Evolutionary conservation across 2,113 vertebrate species (phyloP).

Genomic region (Ailurus styani): DNA sequence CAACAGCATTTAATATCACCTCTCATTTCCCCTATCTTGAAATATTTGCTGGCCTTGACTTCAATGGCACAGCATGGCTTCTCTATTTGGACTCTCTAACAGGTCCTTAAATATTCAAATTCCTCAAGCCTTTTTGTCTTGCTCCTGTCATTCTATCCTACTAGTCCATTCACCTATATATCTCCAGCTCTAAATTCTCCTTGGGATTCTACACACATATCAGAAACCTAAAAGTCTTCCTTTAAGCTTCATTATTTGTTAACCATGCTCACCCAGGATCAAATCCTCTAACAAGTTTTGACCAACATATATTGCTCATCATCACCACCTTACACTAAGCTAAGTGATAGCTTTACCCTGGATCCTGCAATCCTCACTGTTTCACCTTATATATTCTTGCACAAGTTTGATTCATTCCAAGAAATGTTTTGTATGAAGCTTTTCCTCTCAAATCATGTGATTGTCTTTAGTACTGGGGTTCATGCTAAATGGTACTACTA

Average conservation of each 20-base stretch:
- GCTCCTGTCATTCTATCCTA: neutral
- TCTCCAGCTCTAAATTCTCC: neutral
- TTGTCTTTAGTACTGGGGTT: neutral
- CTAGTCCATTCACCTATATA: neutral
- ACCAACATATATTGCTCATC: neutral
- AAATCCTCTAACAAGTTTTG: neutral
- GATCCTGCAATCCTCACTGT: neutral
- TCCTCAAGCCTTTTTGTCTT: neutral
- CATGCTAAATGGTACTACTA: neutral
- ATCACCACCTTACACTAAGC: neutral
- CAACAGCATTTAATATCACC: neutral
- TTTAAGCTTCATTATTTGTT: neutral
- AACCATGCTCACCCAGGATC: neutral
- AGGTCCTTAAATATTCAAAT: neutral
- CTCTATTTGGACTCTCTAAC: neutral
- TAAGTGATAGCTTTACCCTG: neutral
- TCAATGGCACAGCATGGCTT: neutral
- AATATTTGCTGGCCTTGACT: neutral
- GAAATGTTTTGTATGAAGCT: neutral
- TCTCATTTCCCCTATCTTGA: neutral
- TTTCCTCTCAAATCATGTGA: neutral
- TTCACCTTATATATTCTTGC: neutral
- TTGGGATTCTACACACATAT: neutral
- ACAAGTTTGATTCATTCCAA: neutral
- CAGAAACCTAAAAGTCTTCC: neutral